phyloP scores from a whole-genome alignment of 2,888 invertebrate species.

The Tyria jacobaeae region DNA sequence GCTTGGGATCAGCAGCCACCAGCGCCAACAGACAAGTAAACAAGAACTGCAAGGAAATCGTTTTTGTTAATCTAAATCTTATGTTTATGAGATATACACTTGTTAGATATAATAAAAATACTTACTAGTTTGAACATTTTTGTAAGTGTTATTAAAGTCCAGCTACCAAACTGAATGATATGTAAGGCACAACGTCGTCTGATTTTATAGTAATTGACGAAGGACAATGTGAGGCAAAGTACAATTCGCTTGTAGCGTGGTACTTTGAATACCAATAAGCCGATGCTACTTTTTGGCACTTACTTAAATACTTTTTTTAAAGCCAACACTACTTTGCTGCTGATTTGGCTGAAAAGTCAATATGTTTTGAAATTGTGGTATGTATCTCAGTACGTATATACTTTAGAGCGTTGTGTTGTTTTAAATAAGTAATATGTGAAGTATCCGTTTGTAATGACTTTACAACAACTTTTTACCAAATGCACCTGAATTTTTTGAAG shows the following conservation, averaged over 20 bases:
- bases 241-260: not conserved
- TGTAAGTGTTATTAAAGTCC: conserved; percentile 44
- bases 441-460: no score
- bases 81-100: no score
- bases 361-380: no score
- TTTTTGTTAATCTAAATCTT: no score
- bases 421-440: no score
- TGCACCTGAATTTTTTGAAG: no score
- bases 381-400: no score
- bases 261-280: conserved; percentile 31
- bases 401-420: no score
- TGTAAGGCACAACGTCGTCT: conserved; percentile 23
- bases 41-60: conserved; percentile 8
- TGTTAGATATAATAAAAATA: conserved; percentile 9
- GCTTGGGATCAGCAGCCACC: conserved; percentile 15
- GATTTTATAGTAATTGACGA: conserved; percentile 64
- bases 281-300: not conserved
- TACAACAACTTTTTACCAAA: no score
- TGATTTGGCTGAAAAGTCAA: no score
- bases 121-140: conserved; percentile 69
- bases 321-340: no score
- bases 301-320: no score
- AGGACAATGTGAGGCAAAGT: conserved; percentile 52
- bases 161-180: conserved; percentile 60
- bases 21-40: conserved; percentile 17